Percentiles rank a stretch among this genome's conserved stretches.
Conservation (phyloP, 92 coral and sea anemone species). For the Epizoanthus ramosus region DNA sequence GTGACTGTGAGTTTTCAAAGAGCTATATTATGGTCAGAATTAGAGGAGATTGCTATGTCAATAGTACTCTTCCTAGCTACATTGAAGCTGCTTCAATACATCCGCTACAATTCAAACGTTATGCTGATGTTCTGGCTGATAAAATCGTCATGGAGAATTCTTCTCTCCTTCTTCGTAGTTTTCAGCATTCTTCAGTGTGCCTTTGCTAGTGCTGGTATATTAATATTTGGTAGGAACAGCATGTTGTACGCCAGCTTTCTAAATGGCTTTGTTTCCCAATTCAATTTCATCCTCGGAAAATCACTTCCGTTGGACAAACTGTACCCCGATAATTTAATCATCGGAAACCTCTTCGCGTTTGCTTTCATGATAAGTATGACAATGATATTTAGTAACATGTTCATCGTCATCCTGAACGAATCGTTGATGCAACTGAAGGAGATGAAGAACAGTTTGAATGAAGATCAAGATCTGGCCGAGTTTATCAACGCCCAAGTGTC, state of each 20-base stretch:
- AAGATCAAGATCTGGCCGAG: constrained; percentile 54
- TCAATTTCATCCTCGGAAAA: constrained; percentile 56
- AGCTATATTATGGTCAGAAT: constrained; percentile 39
- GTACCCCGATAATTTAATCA: constrained; percentile 14
- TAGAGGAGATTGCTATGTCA: constrained; percentile 44
- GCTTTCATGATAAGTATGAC: constrained; percentile 36
- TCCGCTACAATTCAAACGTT: constrained; percentile 53
- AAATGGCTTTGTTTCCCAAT: constrained; percentile 43
- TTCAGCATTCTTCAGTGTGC: constrained; percentile 38
- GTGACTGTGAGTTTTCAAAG: constrained; percentile 47
- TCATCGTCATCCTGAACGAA: constrained; percentile 56
- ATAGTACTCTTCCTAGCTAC: constrained; percentile 54
- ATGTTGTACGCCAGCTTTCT: constrained; percentile 37
- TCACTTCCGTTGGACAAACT: constrained; percentile 51
- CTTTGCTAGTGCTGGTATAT: constrained; percentile 49
- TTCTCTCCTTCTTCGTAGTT: constrained; percentile 21
- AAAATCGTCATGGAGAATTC: constrained; percentile 39
- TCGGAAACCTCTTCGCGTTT: constrained; percentile 39
- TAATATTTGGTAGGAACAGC: constrained; percentile 42
- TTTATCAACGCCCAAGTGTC: constrained; percentile 37
- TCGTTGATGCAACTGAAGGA: constrained; percentile 43
- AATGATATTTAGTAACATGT: constrained; percentile 45
- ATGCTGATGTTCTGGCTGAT: constrained; percentile 49
- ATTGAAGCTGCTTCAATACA: constrained; percentile 46
- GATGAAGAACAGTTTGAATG: constrained; percentile 27